Evolutionary conservation across 1,140 invertebrate genomes (phyloP).

Genomic region (Brachionus sp.): DNA sequence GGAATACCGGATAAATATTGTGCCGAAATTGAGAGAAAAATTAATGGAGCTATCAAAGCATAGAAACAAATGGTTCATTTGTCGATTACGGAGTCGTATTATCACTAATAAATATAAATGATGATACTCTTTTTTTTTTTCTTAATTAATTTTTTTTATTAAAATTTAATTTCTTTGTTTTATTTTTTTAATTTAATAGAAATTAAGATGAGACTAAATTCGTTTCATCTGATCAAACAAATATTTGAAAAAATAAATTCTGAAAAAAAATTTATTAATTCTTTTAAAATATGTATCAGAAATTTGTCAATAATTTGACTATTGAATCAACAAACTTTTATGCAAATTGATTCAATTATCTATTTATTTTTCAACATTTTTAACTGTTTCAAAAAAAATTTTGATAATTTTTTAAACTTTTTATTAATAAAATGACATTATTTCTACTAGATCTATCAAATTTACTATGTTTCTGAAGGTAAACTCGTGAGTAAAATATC

Average conservation of each 20-base stretch:
- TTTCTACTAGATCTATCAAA: no score
- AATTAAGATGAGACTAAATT: not conserved
- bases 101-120: not conserved
- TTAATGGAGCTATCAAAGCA: constrained; percentile 46
- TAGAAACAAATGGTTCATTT: not conserved
- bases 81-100: not conserved
- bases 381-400: no score
- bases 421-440: no score
- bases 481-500: no score
- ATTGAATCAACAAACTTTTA: no score
- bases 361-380: no score
- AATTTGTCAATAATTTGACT: no score
- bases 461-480: no score
- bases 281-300: no score
- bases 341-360: no score
- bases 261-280: no score
- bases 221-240: not conserved
- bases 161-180: not conserved
- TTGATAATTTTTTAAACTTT: no score
- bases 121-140: constrained; percentile 21
- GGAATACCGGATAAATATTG: constrained; percentile 56
- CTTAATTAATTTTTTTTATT: not conserved
- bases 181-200: constrained; percentile 19
- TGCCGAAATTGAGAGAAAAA: constrained; percentile 46
- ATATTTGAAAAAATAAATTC: not conserved